These are phyloP conservation scores for Agrypnia vestita DNA, from an alignment of 1,140 invertebrate genomes.

Conservation along the genomic window DNA sequence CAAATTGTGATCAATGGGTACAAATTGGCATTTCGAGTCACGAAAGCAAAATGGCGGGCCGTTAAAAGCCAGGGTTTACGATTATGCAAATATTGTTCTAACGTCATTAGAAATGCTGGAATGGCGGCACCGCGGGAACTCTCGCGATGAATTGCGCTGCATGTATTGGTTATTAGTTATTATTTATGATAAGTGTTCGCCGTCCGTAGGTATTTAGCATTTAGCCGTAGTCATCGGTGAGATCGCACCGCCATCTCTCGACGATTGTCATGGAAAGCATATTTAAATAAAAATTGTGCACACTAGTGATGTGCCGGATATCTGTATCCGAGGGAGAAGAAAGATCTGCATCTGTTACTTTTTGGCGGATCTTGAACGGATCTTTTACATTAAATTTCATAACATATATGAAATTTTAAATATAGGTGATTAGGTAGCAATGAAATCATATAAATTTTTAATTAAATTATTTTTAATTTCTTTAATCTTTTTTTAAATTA, in stretches of 20 bases:
- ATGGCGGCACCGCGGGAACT: not conserved
- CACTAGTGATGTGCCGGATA: too few species aligned
- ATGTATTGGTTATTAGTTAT: not conserved
- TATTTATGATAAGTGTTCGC: not conserved
- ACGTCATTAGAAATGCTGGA: not conserved
- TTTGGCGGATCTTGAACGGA: too few species aligned
- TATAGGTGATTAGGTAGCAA: too few species aligned
- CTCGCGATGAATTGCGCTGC: not conserved
- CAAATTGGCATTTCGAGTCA: conserved; percentile 31
- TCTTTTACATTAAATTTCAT: too few species aligned
- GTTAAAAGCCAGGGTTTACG: conserved; percentile 8
- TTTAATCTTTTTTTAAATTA: too few species aligned
- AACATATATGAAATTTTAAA: too few species aligned
- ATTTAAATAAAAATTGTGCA: too few species aligned
- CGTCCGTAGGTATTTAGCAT: not conserved
- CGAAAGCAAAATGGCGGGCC: conserved; percentile 12
- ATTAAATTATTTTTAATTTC: too few species aligned
- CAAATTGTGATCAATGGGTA: conserved; percentile 29
- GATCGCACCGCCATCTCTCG: not conserved
- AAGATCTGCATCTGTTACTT: too few species aligned
- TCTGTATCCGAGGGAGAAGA: too few species aligned
- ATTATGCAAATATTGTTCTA: conserved; percentile 3
- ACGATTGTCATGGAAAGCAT: too few species aligned
- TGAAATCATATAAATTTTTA: too few species aligned
- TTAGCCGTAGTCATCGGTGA: not conserved